Base-by-base conservation (phyloP, 2,888 invertebrate genomes). In the Mythimna albipuncta region DNA sequence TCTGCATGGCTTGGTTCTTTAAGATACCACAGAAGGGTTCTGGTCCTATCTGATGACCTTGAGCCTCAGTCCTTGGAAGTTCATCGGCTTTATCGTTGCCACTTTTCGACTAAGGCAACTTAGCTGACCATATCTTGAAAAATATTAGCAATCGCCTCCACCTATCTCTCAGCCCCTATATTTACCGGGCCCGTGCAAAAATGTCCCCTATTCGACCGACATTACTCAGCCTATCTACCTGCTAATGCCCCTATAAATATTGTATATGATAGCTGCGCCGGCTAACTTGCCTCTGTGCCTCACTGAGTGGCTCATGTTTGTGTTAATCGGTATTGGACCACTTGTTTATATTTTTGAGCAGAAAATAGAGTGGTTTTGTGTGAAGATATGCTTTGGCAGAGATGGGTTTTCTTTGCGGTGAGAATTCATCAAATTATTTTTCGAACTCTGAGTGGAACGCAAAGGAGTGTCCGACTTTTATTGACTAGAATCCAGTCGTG, bases 151-250 rank as follows among this genome's bases (percentile, higher is more conserved):
- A 66, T 47, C 80, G 73, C 79, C 38, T 57, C 64, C 68, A 16
- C 80, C 73, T 41, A 47, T 72, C 35, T 16, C 83, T 83, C 86
- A 72, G 21, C n/a, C 85, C 87, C 69, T 50, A 55, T 77, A 76
- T 79, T 83, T 81, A 75, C 71, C 63, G 83, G 87, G 85, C 87
- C 89, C 89, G 92, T 91, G 93, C 94, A 94, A 93, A 94, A 94
- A 93, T 94, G 91, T 92, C 91, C 89, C 88, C 86, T 57, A 70
- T 71, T 83, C 86, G 88, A 91, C 94, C 94, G 92, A 87, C 91
- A 93, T 94, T 91, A 93, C 81, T 93, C 93, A 92, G 91, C 85
- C 89, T 93, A 93, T 93, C 93, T 94, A 93, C 93, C 94, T 94
- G 90, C 88, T 92, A 92, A 91, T 90, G 89, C 88, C 79, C 84